Evolutionary conservation across 2,888 invertebrate genomes (phyloP), one percentile per base, ranked within the genome.

Genomic region (Unio delphinus): DNA sequence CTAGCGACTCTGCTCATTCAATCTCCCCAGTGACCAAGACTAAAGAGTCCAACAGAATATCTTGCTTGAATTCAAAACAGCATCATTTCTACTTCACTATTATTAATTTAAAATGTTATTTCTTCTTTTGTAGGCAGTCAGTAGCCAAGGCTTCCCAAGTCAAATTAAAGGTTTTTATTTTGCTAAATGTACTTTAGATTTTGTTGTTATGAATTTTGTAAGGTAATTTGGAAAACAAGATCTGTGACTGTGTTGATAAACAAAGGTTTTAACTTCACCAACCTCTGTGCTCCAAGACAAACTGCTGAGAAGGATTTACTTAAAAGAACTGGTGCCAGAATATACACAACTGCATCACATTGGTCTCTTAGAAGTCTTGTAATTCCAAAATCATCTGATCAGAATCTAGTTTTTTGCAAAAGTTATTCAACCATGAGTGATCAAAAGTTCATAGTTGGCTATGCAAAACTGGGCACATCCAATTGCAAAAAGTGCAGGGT

Each of bases 401-500:
- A 8, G 61, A 26, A 23, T 61, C 61, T 8, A 30, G 17, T 17
- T 55, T 20, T 28, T 45, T 45, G 45, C 15, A 45, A 15, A 45
- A 45, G 15, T 11, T 23, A 61, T 56, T 18, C 55, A 2, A 55
- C 34, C 20, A 90, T 91, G 90, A 80, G 89, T 6, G 87, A 88
- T 30, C 90, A 90, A 67, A 84, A 86, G 72, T 91, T 88, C 90
- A 92, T 92, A 68, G 93, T 94, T 17, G 96, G 96, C 80, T 92
- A 94, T 75, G 95, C 96, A 0, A 96, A 96, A 90, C 92, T 93
- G 18, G 95, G 95, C 0, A 92, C 94, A 65, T 94, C 96, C 1
- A 93, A 93, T 20, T 97, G 97, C 87, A 96, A 96, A 89, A 95
- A 94, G 84, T 97, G 96, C 89, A 96, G 96, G 91, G 91, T 92